Percentiles rank a stretch among this genome's conserved stretches.
Conservation (phyloP, 1,140 invertebrate species). For the Ceratina japonica region DNA sequence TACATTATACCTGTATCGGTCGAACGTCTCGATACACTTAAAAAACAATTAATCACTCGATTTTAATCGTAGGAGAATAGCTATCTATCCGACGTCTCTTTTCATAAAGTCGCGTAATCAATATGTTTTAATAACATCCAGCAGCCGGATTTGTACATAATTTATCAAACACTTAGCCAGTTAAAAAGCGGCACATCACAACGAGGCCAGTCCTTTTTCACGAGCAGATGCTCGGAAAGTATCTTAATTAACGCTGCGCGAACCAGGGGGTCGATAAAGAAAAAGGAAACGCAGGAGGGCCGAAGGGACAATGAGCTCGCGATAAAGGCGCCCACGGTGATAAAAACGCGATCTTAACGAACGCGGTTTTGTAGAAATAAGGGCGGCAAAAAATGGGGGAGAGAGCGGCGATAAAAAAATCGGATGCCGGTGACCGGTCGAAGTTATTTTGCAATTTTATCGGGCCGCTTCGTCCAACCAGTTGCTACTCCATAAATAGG, state of each 20-base stretch:
- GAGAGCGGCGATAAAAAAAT: conserved; percentile 6
- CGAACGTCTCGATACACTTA: no score
- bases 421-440: conserved; percentile 28
- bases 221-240: neutral
- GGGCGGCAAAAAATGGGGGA: no score
- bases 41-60: no score
- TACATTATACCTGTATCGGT: no score
- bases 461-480: conserved; percentile 53
- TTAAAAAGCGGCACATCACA: neutral
- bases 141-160: neutral
- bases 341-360: conserved; percentile 21
- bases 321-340: neutral
- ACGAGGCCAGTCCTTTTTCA: neutral
- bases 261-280: neutral
- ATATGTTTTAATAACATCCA: no score
- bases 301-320: neutral
- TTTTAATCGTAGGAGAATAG: no score
- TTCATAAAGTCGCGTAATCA: no score
- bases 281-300: no score
- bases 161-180: no score
- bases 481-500: conserved; percentile 61
- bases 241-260: conserved; percentile 9
- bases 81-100: no score
- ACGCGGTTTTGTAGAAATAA: neutral
- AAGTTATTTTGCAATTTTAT: conserved; percentile 69